A percentile compares a stretch with the other conserved stretches of the same genome.
These are phyloP conservation scores for Enteromius fasciolatus DNA, from an alignment of 2,797 vertebrate genomes.

Conservation along the genomic window DNA sequence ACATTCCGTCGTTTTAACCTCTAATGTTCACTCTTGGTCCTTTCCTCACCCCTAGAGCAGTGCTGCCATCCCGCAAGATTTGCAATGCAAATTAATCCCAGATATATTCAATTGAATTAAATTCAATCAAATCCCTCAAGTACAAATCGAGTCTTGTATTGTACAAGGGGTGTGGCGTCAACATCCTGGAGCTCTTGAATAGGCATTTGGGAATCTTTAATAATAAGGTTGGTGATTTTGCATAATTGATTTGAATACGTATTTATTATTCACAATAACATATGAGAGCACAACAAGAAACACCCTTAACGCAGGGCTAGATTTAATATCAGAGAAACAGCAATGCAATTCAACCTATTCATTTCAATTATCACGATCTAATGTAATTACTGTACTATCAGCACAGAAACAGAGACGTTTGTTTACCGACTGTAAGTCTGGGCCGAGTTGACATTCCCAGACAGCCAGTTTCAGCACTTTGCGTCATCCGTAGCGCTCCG, in stretches of 20 bases:
- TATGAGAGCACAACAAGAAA: neutral
- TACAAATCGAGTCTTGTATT: slow-evolving; percentile 9
- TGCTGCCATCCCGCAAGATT: slow-evolving; percentile 22
- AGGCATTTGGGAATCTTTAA: slow-evolving; percentile 25
- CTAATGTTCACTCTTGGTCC: slow-evolving; percentile 28
- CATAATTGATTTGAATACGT: slow-evolving; percentile 22
- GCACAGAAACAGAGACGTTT: slow-evolving; percentile 45
- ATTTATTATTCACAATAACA: slow-evolving; percentile 32
- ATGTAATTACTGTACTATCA: slow-evolving; percentile 37
- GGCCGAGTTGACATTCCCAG: slow-evolving; percentile 36
- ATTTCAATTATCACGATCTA: slow-evolving; percentile 29
- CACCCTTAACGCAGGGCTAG: neutral
- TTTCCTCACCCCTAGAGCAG: slow-evolving; percentile 16
- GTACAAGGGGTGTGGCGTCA: slow-evolving; percentile 26
- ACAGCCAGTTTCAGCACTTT: slow-evolving; percentile 53
- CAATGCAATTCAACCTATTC: slow-evolving; percentile 27
- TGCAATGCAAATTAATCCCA: slow-evolving; percentile 47
- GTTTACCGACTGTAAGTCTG: slow-evolving; percentile 50
- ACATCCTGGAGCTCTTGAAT: slow-evolving; percentile 1
- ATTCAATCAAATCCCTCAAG: slow-evolving; percentile 41
- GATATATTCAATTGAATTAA: slow-evolving; percentile 39
- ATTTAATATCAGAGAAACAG: slow-evolving; percentile 28
- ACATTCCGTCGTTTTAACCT: slow-evolving; percentile 48
- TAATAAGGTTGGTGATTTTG: slow-evolving; percentile 12
- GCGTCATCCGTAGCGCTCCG: slow-evolving; percentile 49